These are phyloP conservation scores for Junonia oenone DNA, from an alignment of 2,888 invertebrate genomes.

Conservation along the genomic window DNA sequence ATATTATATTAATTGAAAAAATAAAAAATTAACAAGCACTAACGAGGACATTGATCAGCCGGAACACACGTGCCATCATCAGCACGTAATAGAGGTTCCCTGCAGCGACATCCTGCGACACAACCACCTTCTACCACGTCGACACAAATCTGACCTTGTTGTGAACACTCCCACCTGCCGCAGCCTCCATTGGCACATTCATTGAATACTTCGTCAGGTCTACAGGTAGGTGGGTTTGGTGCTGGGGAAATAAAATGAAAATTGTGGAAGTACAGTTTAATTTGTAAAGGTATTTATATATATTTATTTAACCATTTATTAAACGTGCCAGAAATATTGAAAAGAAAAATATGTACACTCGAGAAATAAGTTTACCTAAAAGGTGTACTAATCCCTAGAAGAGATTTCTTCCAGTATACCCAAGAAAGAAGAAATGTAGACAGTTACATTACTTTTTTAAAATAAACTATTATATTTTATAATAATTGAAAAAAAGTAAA, in stretches of 20 bases:
- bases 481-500: not conserved
- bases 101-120: slow-evolving; percentile 37
- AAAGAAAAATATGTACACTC: too few relatives aligned
- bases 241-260: not conserved
- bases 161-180: slow-evolving; percentile 36
- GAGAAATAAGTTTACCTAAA: too few relatives aligned
- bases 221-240: not conserved
- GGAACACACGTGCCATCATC: slow-evolving; percentile 38
- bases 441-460: too few relatives aligned
- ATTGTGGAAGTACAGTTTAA: too few relatives aligned
- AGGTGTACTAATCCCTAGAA: too few relatives aligned
- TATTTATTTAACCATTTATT: too few relatives aligned
- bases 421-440: too few relatives aligned
- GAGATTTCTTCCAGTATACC: too few relatives aligned
- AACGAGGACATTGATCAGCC: slow-evolving; percentile 35
- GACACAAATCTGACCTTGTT: slow-evolving; percentile 35
- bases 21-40: not conserved
- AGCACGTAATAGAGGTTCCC: slow-evolving; percentile 29
- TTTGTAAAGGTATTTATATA: not conserved
- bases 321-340: too few relatives aligned
- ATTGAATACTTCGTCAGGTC: slow-evolving; percentile 33
- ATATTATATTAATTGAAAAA: not conserved
- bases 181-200: slow-evolving; percentile 41
- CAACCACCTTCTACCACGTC: slow-evolving; percentile 31
- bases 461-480: too few relatives aligned